Evolutionary conservation across 2,888 invertebrate species (phyloP), one percentile per base, ranked within the genome.

Genomic region (Meteorus colon): DNA sequence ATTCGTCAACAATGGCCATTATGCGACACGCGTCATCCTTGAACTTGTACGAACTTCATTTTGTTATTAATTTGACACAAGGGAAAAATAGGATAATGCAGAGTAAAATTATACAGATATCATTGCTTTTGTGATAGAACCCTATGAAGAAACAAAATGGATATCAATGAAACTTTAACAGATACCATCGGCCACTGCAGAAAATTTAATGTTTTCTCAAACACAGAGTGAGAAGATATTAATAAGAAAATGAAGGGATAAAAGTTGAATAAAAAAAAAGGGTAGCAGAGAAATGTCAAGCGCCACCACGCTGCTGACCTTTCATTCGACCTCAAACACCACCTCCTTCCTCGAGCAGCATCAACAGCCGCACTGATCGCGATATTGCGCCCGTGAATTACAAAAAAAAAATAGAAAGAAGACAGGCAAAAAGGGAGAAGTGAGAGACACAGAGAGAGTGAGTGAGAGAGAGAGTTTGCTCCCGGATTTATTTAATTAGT

Each of bases 401-500:
- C 12, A 12, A 41, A 41, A 10, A 41, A 41, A 12, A 8, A 41
- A 41, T 41, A 12, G 8, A 41, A 41, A 10, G 8, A 2, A 41
- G 41, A 12, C 41, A 41, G 41, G 55, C 55, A 5, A 1, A 19
- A 19, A 55, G 55, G n/a, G n/a, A 55, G n/a, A n/a, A 51, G n/a
- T 4, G 19, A 16, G 4, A 51, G n/a, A 51, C 24, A 24, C 24
- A 24, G 24, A 34, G 34, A 34, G 2, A 14, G 45, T 14, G 48
- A 48, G 6, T 16, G n/a, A n/a, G 55, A 8, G 55, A 65, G 4
- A 65, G 41, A 37, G 37, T 82, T 85, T 81, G 86, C 86, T 85
- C 86, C 86, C 86, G 86, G 86, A 86, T 86, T 86, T 86, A 86
- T 86, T 87, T 86, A 87, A 87, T 84, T 83, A 83, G 81, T 80